Conservation (phyloP, 2,888 invertebrate genomes). For the Abrostola triplasia region DNA sequence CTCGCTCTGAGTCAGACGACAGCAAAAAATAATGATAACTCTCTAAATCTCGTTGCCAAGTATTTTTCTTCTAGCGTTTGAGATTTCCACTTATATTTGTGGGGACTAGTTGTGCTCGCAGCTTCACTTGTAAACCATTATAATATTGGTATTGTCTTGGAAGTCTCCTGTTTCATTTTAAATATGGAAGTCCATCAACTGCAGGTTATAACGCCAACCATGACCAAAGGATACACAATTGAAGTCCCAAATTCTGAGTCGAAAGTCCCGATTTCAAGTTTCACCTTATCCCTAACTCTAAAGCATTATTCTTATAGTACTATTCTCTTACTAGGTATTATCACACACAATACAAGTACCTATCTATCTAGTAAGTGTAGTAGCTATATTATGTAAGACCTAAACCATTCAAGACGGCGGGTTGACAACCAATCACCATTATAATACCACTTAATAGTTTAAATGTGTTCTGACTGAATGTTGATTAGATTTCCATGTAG, state of each 20-base stretch:
- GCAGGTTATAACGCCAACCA: no score
- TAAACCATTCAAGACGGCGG: constrained; percentile 38
- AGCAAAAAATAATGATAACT: constrained; percentile 39
- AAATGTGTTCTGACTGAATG: constrained; percentile 29
- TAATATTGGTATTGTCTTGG: constrained; percentile 1
- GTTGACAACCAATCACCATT: constrained; percentile 37
- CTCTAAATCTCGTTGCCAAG: constrained; percentile 37
- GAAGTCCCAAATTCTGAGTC: no score
- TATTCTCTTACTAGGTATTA: no score
- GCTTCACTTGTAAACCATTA: neutral
- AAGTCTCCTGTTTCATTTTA: no score
- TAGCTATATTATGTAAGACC: constrained; percentile 34
- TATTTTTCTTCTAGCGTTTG: constrained; percentile 28
- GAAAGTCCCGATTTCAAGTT: no score
- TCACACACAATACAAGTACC: no score
- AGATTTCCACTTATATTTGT: constrained; percentile 11
- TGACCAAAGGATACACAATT: no score
- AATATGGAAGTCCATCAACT: no score
- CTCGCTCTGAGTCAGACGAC: constrained; percentile 37
- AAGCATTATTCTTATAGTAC: no score
- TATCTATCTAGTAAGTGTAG: constrained; percentile 3
- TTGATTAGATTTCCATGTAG: constrained; percentile 19
- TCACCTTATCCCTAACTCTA: no score
- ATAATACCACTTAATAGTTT: constrained; percentile 27
- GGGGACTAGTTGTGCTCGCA: neutral